Evolutionary conservation across 2,113 vertebrate genomes (phyloP), one percentile per base, ranked within the genome.

Genomic region (Heloderma charlesbogerti): DNA sequence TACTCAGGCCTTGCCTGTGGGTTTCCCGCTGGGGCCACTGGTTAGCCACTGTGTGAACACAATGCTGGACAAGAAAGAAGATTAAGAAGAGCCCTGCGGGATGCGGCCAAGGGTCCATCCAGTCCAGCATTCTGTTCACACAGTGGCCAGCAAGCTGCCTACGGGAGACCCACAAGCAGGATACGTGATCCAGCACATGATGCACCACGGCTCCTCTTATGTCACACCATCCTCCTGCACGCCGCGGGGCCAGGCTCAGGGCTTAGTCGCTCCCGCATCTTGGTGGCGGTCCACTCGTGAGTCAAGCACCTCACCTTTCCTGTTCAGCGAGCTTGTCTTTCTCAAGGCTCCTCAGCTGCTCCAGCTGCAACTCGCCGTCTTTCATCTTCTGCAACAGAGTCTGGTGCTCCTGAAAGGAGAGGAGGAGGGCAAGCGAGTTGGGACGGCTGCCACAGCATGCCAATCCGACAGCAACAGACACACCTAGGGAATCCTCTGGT

Each of bases 311-410:
- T 97, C 95, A 99, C 99, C 98, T 98, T 77, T 98, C 96, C n/a
- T 95, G 96, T 92, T 93, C 95, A 83, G 85, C 93, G 2, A 93
- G 96, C 84, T 97, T 97, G 87, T 98, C 97, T n/a, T 97, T 94
- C 54, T 96, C 96, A 90, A 97, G 90, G 86, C 92, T 95, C 3
- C 93, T 95, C 81, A 99, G 96, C 66, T 97, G 95, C 18, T 95
- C 90, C 75, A 99, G 96, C 94, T 99, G 98, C 0, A 91, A 91
- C 88, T 99, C 98, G 5, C 97, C 96, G 69, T 93, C 97, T 91
- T 94, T 96, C 91, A 98, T 98, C 54, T 97, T 97, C 13, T 93
- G 96, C 96, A 98, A 94, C 94, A 99, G 96, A 72, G 92, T 91
- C 94, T 97, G 92, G 92, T 98, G 98, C 95, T 99, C 99, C 96